Evolutionary conservation across 2,113 vertebrate genomes (phyloP).

Genomic region (Dromas ardeola): DNA sequence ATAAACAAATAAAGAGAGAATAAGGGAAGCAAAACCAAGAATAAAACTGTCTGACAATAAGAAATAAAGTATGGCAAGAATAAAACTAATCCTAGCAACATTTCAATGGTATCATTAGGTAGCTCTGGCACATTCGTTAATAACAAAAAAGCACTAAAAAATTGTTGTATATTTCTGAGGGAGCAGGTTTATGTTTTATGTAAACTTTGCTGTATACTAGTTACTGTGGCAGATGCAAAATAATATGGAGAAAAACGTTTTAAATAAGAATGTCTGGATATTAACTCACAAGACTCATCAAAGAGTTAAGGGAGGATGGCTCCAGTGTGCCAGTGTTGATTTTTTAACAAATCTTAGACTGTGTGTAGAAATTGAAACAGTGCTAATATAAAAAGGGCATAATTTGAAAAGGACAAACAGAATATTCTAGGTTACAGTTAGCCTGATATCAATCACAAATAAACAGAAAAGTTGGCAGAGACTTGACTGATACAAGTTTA

Average conservation of each 20-base stretch:
- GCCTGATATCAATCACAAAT: background rate
- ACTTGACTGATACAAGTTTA: background rate
- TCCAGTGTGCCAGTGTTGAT: background rate
- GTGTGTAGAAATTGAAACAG: background rate
- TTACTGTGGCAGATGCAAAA: background rate
- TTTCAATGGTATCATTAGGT: background rate
- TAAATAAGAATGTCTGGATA: background rate
- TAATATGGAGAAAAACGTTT: background rate
- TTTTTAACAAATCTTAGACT: background rate
- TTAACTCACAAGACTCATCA: background rate
- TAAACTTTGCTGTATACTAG: background rate
- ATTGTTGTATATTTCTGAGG: background rate
- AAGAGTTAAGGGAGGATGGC: background rate
- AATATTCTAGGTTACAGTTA: background rate
- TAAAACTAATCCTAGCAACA: background rate
- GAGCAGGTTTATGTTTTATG: background rate
- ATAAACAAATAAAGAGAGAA: background rate
- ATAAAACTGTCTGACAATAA: background rate
- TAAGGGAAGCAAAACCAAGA: background rate
- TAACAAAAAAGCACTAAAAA: background rate
- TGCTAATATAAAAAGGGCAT: background rate
- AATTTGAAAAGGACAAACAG: background rate
- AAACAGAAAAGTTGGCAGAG: background rate
- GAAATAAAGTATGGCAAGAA: background rate
- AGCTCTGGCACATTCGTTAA: background rate